These are phyloP conservation scores for Scolopax mira DNA, from an alignment of 2,113 vertebrate genomes.

Conservation along the genomic window DNA sequence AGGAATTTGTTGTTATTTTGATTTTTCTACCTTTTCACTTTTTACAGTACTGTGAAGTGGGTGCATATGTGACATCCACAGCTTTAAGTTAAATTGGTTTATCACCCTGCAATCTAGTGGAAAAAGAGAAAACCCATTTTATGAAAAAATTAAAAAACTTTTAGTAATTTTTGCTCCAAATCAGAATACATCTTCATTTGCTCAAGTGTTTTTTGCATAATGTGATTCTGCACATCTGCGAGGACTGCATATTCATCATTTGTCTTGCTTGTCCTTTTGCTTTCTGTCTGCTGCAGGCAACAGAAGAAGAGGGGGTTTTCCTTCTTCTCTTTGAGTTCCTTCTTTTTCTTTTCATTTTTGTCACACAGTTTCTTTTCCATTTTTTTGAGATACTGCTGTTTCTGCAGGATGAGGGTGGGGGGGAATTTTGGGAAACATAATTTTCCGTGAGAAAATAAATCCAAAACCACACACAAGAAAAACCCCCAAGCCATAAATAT, in stretches of 20 bases:
- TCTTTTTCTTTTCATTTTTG: neutral
- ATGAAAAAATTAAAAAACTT: neutral
- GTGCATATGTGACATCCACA: neutral
- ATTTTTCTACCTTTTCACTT: neutral
- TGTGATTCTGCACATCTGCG: neutral
- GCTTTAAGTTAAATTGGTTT: neutral
- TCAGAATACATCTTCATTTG: neutral
- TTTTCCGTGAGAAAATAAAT: neutral
- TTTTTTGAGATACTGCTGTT: neutral
- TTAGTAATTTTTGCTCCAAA: neutral
- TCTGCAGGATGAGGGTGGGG: neutral
- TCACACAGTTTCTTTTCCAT: neutral
- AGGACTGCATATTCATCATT: neutral
- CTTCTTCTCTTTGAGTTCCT: neutral
- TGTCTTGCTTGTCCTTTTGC: neutral
- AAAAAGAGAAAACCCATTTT: neutral
- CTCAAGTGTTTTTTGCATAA: neutral
- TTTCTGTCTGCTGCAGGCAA: neutral
- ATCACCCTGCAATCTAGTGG: neutral
- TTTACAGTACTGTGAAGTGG: neutral
- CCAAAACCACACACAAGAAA: neutral
- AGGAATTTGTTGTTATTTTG: neutral
- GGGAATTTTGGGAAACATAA: neutral
- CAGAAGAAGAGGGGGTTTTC: neutral
- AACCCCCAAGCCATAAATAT: neutral